These are phyloP conservation scores for Campylomormyrus tamandua DNA, from an alignment of 2,113 vertebrate genomes.

Conservation along the genomic window DNA sequence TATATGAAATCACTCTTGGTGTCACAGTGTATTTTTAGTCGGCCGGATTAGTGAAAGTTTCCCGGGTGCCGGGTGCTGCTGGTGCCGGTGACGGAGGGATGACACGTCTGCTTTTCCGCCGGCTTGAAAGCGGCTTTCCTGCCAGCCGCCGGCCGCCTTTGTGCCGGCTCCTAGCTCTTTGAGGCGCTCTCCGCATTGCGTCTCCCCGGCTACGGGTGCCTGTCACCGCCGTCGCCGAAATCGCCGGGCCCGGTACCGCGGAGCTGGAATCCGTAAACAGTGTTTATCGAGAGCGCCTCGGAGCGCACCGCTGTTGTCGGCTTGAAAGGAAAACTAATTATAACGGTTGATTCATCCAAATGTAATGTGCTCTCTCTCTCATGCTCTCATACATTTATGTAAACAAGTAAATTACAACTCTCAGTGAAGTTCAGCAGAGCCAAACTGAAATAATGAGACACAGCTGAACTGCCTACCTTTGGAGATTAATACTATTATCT, in stretches of 20 bases:
- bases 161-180: background rate
- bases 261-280: background rate
- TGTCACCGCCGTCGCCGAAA: background rate
- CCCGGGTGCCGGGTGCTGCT: background rate
- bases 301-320: background rate
- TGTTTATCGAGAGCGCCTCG: background rate
- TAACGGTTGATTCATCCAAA: slow-evolving; percentile 23
- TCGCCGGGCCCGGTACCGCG: background rate
- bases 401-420: slow-evolving; percentile 25
- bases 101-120: background rate
- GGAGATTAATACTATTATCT: slow-evolving; percentile 4
- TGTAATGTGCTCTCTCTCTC: slow-evolving; percentile 22
- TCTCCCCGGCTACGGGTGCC: background rate
- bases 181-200: background rate
- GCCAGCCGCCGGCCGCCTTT: background rate
- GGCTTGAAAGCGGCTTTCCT: background rate
- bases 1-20: background rate
- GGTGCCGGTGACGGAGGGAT: background rate
- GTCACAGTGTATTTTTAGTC: slow-evolving; percentile 8
- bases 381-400: slow-evolving; percentile 20
- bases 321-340: slow-evolving; percentile 21
- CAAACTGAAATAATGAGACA: slow-evolving; percentile 14
- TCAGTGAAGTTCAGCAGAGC: slow-evolving; percentile 19
- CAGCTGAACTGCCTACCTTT: slow-evolving; percentile 10
- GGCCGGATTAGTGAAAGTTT: background rate